Base-by-base conservation (phyloP, 2,888 invertebrate genomes). In the Phymatocera aterrima region DNA sequence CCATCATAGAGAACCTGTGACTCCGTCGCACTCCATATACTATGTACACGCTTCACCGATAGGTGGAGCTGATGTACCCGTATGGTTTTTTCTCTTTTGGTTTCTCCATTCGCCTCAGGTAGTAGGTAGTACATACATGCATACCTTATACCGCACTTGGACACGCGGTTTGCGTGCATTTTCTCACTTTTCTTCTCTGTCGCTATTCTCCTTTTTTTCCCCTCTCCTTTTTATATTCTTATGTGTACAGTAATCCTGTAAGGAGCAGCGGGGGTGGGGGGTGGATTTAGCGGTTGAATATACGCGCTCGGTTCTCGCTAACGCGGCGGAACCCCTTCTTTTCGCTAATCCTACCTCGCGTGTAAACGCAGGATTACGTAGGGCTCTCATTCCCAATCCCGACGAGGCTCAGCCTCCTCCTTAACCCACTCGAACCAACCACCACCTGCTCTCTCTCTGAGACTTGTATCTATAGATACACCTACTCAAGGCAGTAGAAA, bases 271-370 rank as follows among this genome's bases (percentile, higher is more conserved):
- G n/a, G 24, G 21, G 24, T 12, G 28, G 24, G 24, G 57, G 24
- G 21, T 12, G 57, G 24, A 18, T 57, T 57, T 2, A 15, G 31
- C 3, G 60, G 60, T 12, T 31, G 31, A 28, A 31, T 60, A 12
- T 64, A 37, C 18, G 34, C 18, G 6, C 18, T 15, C 6, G 21
- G 43, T 60, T 65, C 46, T 5, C 51, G 46, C 43, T 37, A 37
- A 24, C 65, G 37, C 65, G 46, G 43, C 48, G 28, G 12, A 8
- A 18, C 65, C 68, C 77, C 72, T 72, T 77, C 21, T 79, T 70
- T 79, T 79, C 79, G 78, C 83, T 84, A 84, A 83, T 84, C 82
- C 82, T 81, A 81, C 79, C 80, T 81, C 74, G 43, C 78, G 82
- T 80, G 79, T 82, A 82, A 82, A 83, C 81, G 81, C 78, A 28